These are phyloP conservation scores for Serrognathus titanus DNA, from an alignment of 2,888 invertebrate species.

Conservation along the genomic window DNA sequence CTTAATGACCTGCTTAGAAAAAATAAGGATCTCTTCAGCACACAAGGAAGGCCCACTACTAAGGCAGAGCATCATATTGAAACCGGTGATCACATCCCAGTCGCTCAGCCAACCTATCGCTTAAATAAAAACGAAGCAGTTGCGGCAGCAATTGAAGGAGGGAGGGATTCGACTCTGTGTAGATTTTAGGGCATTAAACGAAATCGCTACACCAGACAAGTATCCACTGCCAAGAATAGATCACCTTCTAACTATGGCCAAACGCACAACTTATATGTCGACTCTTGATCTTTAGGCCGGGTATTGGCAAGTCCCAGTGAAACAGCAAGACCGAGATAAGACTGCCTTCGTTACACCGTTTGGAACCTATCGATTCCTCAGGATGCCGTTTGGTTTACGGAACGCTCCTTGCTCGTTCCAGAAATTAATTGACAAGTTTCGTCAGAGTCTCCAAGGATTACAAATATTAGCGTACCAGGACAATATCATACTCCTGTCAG, in stretches of 20 bases:
- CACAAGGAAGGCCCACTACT: not conserved
- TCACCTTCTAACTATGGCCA: not conserved
- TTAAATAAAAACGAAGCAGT: conserved; percentile 13
- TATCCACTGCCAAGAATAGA: conserved; percentile 5
- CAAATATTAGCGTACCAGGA: conserved; percentile 29
- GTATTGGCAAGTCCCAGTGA: conserved; percentile 32
- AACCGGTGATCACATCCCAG: not conserved
- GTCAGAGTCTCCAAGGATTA: conserved; percentile 20
- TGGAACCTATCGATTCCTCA: conserved; percentile 23
- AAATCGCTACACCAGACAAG: not conserved
- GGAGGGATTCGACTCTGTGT: not conserved
- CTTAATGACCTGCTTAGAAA: not conserved
- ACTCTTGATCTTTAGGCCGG: not conserved
- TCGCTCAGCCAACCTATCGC: not conserved
- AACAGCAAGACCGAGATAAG: conserved; percentile 38
- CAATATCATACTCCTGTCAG: conserved; percentile 31
- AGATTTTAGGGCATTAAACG: conserved; percentile 2
- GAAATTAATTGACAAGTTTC: conserved; percentile 27
- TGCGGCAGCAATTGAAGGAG: not conserved
- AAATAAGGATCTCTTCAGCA: not conserved
- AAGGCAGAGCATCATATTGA: not conserved
- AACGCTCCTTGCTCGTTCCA: conserved; percentile 31
- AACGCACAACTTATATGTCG: not conserved
- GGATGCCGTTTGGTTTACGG: conserved; percentile 29
- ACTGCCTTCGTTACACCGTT: conserved; percentile 33